Evolutionary conservation across 2,888 invertebrate genomes (phyloP).

Genomic region (Macaria notata): DNA sequence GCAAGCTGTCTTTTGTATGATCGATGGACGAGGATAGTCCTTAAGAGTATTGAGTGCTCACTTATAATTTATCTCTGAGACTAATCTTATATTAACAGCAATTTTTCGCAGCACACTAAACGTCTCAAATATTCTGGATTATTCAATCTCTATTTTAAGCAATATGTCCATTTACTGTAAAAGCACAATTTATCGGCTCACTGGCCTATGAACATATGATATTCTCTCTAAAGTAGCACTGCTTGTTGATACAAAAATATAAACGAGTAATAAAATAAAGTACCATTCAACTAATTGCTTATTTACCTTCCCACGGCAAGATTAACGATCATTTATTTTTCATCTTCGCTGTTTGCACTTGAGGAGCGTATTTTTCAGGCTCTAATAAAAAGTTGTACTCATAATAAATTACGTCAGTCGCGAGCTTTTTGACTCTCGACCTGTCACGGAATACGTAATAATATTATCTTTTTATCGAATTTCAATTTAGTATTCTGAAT

Average conservation of each 20-base stretch:
- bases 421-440: slow-evolving; percentile 25
- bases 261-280: slow-evolving; percentile 17
- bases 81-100: slow-evolving; percentile 3
- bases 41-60: slow-evolving; percentile 15
- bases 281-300: slow-evolving; percentile 23
- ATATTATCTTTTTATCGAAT: slow-evolving; percentile 35
- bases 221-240: slow-evolving; percentile 1
- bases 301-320: slow-evolving; percentile 19
- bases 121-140: not conserved
- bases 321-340: slow-evolving; percentile 18
- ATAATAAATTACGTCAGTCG: slow-evolving; percentile 44
- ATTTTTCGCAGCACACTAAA: not conserved
- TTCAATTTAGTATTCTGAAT: slow-evolving; percentile 27
- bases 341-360: slow-evolving; percentile 30
- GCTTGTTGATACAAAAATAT: slow-evolving; percentile 1
- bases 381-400: slow-evolving; percentile 37
- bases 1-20: slow-evolving; percentile 13
- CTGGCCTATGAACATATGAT: not conserved
- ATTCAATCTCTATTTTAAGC: not conserved
- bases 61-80: slow-evolving; percentile 8
- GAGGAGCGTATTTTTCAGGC: slow-evolving; percentile 37
- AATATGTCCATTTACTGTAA: not conserved
- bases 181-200: not conserved
- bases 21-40: slow-evolving; percentile 8
- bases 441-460: slow-evolving; percentile 24